phyloP scores from a whole-genome alignment of 2,888 invertebrate genomes.

The Aspidiotus rigidus region DNA sequence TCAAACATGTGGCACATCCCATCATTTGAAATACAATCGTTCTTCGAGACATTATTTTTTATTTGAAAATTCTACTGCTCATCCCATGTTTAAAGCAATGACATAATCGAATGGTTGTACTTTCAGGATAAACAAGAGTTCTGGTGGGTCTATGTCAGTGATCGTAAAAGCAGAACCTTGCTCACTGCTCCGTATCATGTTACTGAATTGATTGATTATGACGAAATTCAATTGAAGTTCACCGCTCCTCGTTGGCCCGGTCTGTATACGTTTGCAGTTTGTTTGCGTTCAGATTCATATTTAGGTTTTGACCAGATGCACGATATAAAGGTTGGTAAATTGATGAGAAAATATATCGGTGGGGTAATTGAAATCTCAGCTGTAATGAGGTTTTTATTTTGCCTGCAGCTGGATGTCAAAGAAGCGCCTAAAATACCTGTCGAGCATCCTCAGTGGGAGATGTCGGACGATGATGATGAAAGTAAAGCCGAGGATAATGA shows the following conservation, averaged over 20 bases:
- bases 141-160: constrained; percentile 99
- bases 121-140: constrained; percentile 83
- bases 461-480: constrained; percentile 83
- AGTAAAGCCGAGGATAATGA: constrained; percentile 52
- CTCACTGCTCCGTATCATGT: constrained; percentile 89
- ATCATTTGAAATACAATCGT: too few species aligned
- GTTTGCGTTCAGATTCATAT: constrained; percentile 93
- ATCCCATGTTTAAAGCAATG: background rate
- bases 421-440: constrained; percentile 85
- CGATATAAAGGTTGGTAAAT: constrained; percentile 65
- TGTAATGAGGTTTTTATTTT: constrained; percentile 22
- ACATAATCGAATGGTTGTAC: constrained; percentile 8
- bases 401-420: constrained; percentile 76
- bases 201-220: constrained; percentile 78
- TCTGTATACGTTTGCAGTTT: constrained; percentile 83
- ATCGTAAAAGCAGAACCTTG: constrained; percentile 82
- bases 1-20: too few species aligned
- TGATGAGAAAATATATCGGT: too few species aligned
- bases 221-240: constrained; percentile 91
- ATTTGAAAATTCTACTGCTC: background rate
- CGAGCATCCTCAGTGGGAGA: constrained; percentile 96
- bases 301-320: constrained; percentile 91
- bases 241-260: constrained; percentile 92
- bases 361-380: background rate
- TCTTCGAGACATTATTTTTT: too few species aligned